These are phyloP conservation scores for Aradophagus sp. DNA, from an alignment of 1,140 invertebrate species.

Conservation along the genomic window DNA sequence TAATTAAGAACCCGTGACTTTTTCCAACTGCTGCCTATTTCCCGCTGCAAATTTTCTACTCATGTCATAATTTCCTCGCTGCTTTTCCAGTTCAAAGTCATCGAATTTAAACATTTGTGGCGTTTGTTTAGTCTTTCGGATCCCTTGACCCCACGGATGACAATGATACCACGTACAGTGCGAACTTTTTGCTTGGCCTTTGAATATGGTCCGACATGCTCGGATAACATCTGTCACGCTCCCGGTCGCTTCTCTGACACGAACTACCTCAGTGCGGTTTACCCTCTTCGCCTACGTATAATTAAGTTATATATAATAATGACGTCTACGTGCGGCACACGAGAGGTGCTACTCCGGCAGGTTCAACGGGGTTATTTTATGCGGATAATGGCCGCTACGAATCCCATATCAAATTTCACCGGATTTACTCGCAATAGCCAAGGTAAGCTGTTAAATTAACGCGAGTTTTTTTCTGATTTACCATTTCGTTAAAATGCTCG, in stretches of 20 bases:
- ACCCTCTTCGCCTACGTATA: slow-evolving; percentile 52
- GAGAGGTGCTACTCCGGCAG: slow-evolving; percentile 33
- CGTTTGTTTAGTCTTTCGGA: no score
- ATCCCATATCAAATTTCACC: slow-evolving; percentile 37
- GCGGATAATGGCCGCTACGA: slow-evolving; percentile 29
- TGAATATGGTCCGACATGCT: slow-evolving; percentile 42
- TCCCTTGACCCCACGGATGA: slow-evolving; percentile 30
- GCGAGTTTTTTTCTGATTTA: slow-evolving; percentile 1
- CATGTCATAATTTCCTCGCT: slow-evolving; percentile 21
- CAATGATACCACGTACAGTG: slow-evolving; percentile 31
- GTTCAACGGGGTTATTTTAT: slow-evolving; percentile 47
- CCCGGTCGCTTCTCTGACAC: slow-evolving; percentile 32
- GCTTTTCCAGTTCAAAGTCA: no score
- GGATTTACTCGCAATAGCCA: slow-evolving; percentile 17
- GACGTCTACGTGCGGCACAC: slow-evolving; percentile 48
- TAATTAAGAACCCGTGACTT: no score
- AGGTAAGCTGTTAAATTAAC: slow-evolving; percentile 2
- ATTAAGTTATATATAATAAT: slow-evolving; percentile 59
- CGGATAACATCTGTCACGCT: slow-evolving; percentile 54
- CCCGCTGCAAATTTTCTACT: no score
- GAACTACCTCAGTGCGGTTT: slow-evolving; percentile 42
- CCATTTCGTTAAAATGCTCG: no score
- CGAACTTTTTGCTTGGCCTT: slow-evolving; percentile 43
- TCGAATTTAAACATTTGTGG: no score
- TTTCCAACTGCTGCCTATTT: no score